Conservation (phyloP, 2,113 vertebrate genomes). For the Phaethon lepturus region DNA sequence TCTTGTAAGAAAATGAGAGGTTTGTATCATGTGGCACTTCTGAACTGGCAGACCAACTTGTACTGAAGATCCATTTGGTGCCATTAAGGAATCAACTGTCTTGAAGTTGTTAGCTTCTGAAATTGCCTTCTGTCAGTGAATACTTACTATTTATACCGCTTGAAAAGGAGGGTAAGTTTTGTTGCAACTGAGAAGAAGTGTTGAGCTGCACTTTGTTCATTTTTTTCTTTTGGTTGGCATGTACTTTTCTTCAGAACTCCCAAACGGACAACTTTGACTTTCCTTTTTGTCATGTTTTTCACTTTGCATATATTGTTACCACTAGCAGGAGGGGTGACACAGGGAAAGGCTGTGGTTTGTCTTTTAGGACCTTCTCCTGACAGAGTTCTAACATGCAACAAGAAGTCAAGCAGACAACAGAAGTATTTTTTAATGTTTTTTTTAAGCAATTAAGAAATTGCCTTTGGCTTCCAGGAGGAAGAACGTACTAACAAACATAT, state of each 20-base stretch:
- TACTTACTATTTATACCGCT: neutral
- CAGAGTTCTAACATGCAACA: neutral
- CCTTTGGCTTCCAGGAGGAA: neutral
- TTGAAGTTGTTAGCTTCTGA: neutral
- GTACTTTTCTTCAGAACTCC: neutral
- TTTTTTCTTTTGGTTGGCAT: neutral
- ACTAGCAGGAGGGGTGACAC: neutral
- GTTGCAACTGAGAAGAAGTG: neutral
- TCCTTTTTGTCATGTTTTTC: neutral
- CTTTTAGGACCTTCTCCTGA: neutral
- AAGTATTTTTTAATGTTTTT: neutral
- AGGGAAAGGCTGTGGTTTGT: neutral
- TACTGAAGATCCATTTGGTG: constrained; percentile 29
- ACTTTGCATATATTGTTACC: neutral
- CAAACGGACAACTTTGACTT: neutral
- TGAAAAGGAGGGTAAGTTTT: neutral
- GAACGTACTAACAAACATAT: neutral
- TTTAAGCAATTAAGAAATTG: neutral
- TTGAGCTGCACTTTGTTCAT: neutral
- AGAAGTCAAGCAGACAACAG: neutral
- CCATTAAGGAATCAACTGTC: constrained; percentile 26
- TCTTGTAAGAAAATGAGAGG: neutral
- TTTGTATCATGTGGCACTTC: constrained; percentile 15
- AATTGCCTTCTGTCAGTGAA: constrained; percentile 17
- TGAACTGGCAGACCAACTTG: constrained; percentile 16